Conservation (phyloP, 2,113 vertebrate species). For the Charina bottae region DNA sequence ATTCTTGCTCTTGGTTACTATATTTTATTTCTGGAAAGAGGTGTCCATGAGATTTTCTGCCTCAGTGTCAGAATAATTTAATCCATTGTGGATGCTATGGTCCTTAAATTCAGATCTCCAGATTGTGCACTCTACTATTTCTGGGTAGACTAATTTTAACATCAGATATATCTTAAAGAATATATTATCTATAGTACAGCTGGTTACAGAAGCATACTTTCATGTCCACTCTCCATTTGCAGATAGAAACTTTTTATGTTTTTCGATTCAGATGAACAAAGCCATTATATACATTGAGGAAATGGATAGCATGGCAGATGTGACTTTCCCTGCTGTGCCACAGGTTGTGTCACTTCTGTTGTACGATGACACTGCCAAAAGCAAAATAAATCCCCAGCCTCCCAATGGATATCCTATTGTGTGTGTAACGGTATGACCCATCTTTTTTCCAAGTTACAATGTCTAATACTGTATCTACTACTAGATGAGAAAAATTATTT, state of each 20-base stretch:
- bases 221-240: not conserved
- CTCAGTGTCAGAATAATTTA: not conserved
- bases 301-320: slow-evolving; percentile 81
- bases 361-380: slow-evolving; percentile 75
- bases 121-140: not conserved
- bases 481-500: not conserved
- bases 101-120: not conserved
- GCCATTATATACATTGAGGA: slow-evolving; percentile 84
- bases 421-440: slow-evolving; percentile 75
- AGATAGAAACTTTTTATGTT: not conserved
- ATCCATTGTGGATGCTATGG: not conserved
- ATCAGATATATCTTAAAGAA: not conserved
- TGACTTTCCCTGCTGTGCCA: slow-evolving; percentile 81
- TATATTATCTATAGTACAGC: not conserved
- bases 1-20: not conserved
- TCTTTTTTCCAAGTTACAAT: not conserved
- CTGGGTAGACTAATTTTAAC: not conserved
- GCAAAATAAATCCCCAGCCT: slow-evolving; percentile 72
- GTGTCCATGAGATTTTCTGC: not conserved
- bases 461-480: not conserved
- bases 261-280: slow-evolving; percentile 76
- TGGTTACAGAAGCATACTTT: not conserved
- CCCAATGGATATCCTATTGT: slow-evolving; percentile 79
- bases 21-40: not conserved
- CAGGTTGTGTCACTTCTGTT: slow-evolving; percentile 78